These are phyloP conservation scores for Cephalopterus ornatus DNA, from an alignment of 2,113 vertebrate species.

Conservation along the genomic window DNA sequence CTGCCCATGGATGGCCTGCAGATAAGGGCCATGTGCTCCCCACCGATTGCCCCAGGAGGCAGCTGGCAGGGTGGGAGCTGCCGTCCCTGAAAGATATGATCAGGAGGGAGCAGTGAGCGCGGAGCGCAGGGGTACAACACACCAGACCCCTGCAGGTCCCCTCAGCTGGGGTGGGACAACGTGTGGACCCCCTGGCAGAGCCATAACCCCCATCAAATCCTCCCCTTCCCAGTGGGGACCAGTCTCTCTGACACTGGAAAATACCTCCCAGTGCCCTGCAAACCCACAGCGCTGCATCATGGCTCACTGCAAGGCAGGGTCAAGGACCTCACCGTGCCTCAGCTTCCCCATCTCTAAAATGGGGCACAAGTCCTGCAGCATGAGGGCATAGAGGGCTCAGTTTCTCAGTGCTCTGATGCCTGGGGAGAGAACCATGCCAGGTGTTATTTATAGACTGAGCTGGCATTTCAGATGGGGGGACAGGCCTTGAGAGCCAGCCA, in stretches of 20 bases:
- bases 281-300: background rate
- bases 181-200: background rate
- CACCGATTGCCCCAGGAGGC: background rate
- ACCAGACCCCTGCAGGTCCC: background rate
- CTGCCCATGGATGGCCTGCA: rapidly evolving
- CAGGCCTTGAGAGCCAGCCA: background rate
- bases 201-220: background rate
- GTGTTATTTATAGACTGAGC: background rate
- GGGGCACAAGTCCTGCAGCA: background rate
- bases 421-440: rapidly evolving
- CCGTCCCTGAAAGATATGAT: background rate
- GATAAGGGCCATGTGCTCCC: background rate
- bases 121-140: background rate
- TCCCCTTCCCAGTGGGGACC: background rate
- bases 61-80: rapidly evolving
- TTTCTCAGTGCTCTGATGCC: background rate
- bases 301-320: rapidly evolving
- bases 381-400: background rate
- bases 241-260: background rate
- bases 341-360: background rate
- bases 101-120: background rate
- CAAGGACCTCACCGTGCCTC: background rate
- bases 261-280: background rate
- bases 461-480: background rate
- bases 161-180: background rate